Base-by-base conservation (phyloP, 1,140 invertebrate species). In the Lepidostoma basale region DNA sequence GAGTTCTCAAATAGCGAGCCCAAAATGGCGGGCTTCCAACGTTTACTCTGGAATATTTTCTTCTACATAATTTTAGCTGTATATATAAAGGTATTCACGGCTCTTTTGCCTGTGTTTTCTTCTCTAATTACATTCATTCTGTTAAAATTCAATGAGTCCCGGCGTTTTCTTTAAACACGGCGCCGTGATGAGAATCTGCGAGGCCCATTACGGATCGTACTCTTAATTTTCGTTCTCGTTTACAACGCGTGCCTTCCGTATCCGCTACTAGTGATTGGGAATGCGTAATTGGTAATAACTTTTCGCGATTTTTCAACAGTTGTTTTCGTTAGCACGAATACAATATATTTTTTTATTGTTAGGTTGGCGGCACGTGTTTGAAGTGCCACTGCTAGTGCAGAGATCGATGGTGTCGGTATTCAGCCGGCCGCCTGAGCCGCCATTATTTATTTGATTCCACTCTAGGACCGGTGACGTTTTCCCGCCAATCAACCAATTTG, bases 81-180 rank as follows among this genome's bases (percentile, higher is more conserved):
- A 1, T 36, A 33, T 12, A 12, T 22, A 36, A 16, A 33, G 49
- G 4, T 18, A 12, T 8, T 30, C 59, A 26, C 49, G 12, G 36
- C 60, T 54, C 18, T 45, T 49, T 63, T 33, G 42, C 18, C 54
- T 16, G 47, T 62, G 56, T 72, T 68, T 66, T 72, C 62, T 62
- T 40, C 45, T 68, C 54, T 68, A 72, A 72, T 72, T 72, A 72
- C 52, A 58, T 66, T 66, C 60, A 62, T 72, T 68, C 67, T 68
- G 66, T 66, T 72, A 68, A 72, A 72, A 72, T 72, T 72, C 66
- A 71, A 71, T 71, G 69, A 71, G 65, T 42, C 42, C 49, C 63
- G 26, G 33, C 64, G 49, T 64, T 64, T 64, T 60, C 49, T 62
- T 63, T 67, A 59, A 67, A 70, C 63, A 58, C 44, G 49, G 40